phyloP scores from a whole-genome alignment of 2,113 vertebrate species.

The Chiloscyllium plagiosum region DNA sequence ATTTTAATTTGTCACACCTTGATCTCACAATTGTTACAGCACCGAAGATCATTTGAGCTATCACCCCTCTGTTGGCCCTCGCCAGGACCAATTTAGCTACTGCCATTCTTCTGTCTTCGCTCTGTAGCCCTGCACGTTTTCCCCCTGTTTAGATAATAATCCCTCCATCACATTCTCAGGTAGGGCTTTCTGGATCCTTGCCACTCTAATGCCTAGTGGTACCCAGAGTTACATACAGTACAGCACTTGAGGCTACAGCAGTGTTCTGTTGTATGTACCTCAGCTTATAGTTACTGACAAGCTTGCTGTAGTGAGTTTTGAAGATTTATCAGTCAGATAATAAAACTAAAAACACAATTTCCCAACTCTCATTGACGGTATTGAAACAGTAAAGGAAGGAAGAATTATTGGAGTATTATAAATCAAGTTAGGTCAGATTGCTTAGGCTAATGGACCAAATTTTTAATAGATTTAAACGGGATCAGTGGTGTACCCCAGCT shows the following conservation, averaged over 20 bases:
- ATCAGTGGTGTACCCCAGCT: too few relatives aligned
- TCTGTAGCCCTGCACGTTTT: too few relatives aligned
- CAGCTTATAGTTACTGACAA: not conserved
- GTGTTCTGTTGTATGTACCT: not conserved
- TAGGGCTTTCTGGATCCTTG: too few relatives aligned
- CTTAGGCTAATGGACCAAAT: not conserved
- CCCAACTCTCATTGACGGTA: not conserved
- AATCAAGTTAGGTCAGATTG: not conserved
- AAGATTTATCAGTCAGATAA: not conserved
- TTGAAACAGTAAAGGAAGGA: not conserved
- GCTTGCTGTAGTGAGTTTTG: not conserved
- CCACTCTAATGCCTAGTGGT: too few relatives aligned
- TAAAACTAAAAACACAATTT: not conserved
- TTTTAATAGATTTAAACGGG: not conserved
- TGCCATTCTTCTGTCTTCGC: too few relatives aligned
- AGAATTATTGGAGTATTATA: not conserved
- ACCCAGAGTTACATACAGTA: too few relatives aligned
- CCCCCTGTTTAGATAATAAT: too few relatives aligned
- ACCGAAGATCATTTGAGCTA: not conserved
- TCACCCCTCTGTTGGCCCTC: too few relatives aligned
- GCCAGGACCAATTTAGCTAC: too few relatives aligned
- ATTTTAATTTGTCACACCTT: not conserved
- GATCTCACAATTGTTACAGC: too few relatives aligned
- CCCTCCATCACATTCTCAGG: too few relatives aligned
- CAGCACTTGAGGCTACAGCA: too few relatives aligned